These are phyloP conservation scores for Parambassis ranga DNA, from an alignment of 2,797 vertebrate species.

Conservation along the genomic window DNA sequence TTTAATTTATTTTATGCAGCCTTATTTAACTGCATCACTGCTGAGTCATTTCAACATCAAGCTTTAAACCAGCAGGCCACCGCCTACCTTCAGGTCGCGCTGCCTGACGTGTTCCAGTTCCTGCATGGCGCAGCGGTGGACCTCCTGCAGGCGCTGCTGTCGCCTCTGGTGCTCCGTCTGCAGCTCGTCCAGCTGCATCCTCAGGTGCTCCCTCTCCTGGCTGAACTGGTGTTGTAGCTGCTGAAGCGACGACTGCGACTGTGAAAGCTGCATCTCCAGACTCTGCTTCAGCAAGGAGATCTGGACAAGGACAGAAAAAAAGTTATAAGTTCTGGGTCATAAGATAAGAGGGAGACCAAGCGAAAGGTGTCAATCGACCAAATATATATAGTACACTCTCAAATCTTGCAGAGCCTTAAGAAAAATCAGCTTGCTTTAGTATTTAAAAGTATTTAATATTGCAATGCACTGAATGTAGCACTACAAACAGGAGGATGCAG, in stretches of 20 bases:
- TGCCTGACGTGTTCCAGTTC: slow-evolving; percentile 91
- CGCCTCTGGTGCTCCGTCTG: slow-evolving; percentile 92
- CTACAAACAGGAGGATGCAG: neutral
- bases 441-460: too few relatives aligned
- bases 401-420: slow-evolving; percentile 7
- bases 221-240: slow-evolving; percentile 96
- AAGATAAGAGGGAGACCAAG: too few relatives aligned
- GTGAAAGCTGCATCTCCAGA: slow-evolving; percentile 96
- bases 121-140: slow-evolving; percentile 89
- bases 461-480: neutral
- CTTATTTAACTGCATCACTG: too few relatives aligned
- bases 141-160: slow-evolving; percentile 92
- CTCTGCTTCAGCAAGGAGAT: slow-evolving; percentile 97
- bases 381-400: too few relatives aligned
- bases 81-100: slow-evolving; percentile 87
- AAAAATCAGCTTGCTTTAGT: neutral
- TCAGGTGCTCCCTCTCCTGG: slow-evolving; percentile 93
- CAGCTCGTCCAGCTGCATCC: slow-evolving; percentile 93
- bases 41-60: neutral
- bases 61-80: neutral
- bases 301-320: slow-evolving; percentile 62
- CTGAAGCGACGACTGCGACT: slow-evolving; percentile 95
- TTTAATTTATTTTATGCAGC: too few relatives aligned
- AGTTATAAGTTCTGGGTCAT: too few relatives aligned
- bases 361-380: too few relatives aligned